These are phyloP conservation scores for Mesoclemmys tuberculata DNA, from an alignment of 2,113 vertebrate genomes.

Conservation along the genomic window DNA sequence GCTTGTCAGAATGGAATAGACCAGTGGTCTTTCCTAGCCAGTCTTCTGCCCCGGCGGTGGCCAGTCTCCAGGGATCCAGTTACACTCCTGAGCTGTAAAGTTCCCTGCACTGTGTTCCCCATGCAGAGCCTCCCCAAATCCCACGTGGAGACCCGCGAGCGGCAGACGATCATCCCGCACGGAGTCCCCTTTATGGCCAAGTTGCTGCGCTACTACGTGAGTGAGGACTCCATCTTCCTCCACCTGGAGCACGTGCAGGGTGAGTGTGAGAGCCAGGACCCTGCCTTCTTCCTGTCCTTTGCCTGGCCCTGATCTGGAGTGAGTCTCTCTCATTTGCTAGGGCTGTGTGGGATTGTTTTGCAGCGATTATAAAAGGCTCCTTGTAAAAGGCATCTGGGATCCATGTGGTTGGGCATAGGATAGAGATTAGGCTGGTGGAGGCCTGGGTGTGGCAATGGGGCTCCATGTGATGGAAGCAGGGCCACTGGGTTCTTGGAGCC, in stretches of 20 bases:
- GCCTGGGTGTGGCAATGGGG: not conserved
- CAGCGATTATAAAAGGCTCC: not conserved
- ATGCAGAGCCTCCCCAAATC: slow-evolving; percentile 92
- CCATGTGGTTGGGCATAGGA: not conserved
- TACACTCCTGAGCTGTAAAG: not conserved
- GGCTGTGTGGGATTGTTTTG: not conserved
- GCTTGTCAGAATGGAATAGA: not conserved
- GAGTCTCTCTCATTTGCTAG: not conserved
- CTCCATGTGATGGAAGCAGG: not conserved
- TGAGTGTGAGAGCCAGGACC: slow-evolving; percentile 63
- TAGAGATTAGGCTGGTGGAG: not conserved
- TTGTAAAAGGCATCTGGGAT: not conserved
- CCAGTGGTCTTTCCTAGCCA: not conserved
- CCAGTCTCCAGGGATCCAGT: not conserved
- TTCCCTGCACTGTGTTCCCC: not conserved
- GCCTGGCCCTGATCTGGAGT: not conserved
- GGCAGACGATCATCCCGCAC: slow-evolving; percentile 94
- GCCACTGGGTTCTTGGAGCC: not conserved
- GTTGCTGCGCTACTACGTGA: slow-evolving; percentile 91
- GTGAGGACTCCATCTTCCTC: slow-evolving; percentile 94
- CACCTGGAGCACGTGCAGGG: slow-evolving; percentile 93
- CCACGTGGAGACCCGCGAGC: slow-evolving; percentile 84
- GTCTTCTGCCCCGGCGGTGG: not conserved
- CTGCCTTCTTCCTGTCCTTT: not conserved
- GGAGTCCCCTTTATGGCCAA: slow-evolving; percentile 96